Percentiles rank a stretch among this genome's conserved stretches.
Conservation (phyloP, 2,888 invertebrate species). For the Himalopsyche tibetana region DNA sequence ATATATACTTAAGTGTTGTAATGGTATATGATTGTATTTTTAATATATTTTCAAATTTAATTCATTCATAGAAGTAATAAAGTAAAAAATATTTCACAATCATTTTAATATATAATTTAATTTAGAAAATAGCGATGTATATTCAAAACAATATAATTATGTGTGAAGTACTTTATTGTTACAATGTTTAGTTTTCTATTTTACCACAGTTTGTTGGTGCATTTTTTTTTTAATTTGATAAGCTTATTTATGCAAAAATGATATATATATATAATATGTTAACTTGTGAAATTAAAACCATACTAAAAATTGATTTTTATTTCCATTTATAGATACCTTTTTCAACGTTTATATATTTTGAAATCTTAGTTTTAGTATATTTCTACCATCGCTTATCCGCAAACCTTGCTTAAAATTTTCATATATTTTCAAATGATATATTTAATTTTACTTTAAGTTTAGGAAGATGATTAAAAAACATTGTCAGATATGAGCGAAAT, state of each 20-base stretch:
- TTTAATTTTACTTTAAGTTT: constrained; percentile 25
- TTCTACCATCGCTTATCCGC: constrained; percentile 31
- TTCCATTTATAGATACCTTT: constrained; percentile 15
- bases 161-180: constrained; percentile 29
- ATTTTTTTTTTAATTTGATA: constrained; percentile 40
- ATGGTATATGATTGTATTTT: constrained; percentile 20
- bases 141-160: constrained; percentile 29
- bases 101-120: constrained; percentile 31
- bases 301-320: constrained; percentile 41
- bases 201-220: constrained; percentile 39
- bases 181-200: constrained; percentile 26
- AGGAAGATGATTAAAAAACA: constrained; percentile 6
- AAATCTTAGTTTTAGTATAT: constrained; percentile 16
- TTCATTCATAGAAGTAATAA: background rate
- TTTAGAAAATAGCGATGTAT: constrained; percentile 42
- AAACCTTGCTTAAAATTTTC: constrained; percentile 31
- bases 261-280: constrained; percentile 14
- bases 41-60: constrained; percentile 30
- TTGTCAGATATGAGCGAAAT: constrained; percentile 56
- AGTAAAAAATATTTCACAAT: constrained; percentile 20
- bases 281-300: constrained; percentile 42
- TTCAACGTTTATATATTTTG: constrained; percentile 13
- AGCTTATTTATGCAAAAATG: constrained; percentile 43
- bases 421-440: constrained; percentile 28
- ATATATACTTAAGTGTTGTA: constrained; percentile 32